phyloP scores from a whole-genome alignment of 2,888 invertebrate species.

The Epistrophe eligans region DNA sequence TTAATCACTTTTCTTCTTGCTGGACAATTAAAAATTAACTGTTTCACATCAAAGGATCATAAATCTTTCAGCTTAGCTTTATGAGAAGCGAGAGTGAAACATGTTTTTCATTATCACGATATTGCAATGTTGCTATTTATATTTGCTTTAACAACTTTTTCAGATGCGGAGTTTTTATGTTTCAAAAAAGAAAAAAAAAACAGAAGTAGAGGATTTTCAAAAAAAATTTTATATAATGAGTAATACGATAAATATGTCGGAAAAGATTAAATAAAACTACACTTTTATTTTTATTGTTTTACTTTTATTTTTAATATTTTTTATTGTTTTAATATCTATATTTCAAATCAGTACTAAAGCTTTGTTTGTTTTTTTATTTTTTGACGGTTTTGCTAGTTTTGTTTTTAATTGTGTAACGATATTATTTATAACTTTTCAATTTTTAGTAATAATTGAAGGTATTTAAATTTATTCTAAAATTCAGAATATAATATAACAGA shows the following conservation, averaged over 20 bases:
- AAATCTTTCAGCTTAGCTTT: constrained; percentile 42
- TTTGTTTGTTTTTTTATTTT: constrained; percentile 43
- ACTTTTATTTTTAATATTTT: constrained; percentile 30
- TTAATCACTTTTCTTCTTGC: constrained; percentile 69
- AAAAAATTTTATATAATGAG: neutral
- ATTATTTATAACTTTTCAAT: constrained; percentile 12
- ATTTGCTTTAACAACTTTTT: constrained; percentile 42
- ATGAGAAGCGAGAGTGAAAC: constrained; percentile 22
- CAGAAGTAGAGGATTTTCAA: neutral
- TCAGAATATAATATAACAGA: neutral
- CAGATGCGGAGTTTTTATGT: constrained; percentile 42
- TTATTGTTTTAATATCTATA: constrained; percentile 45
- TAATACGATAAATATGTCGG: neutral
- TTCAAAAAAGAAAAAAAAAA: neutral
- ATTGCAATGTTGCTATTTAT: constrained; percentile 62
- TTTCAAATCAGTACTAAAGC: constrained; percentile 65
- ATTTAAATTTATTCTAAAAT: neutral
- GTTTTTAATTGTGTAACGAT: neutral
- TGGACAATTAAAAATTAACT: constrained; percentile 74
- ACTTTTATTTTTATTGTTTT: constrained; percentile 30
- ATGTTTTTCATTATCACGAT: constrained; percentile 66
- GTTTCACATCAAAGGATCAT: constrained; percentile 74
- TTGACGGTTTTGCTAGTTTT: constrained; percentile 37
- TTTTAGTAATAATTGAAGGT: neutral
- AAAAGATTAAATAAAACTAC: neutral